Conservation (phyloP, 2,113 vertebrate genomes). For the Leptosomus discolor region DNA sequence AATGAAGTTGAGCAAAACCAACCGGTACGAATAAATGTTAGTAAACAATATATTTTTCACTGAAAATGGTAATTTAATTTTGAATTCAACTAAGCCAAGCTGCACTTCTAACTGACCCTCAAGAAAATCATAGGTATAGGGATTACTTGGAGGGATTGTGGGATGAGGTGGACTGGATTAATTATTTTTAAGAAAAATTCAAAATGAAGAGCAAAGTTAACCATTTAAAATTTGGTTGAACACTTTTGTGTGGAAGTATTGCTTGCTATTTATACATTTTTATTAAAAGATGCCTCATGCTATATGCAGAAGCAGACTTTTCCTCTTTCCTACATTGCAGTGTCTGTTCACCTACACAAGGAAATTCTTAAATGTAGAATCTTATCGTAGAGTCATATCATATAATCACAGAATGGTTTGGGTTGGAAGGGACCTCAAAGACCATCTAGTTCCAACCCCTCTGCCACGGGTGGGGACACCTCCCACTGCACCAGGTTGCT, state of each 20-base stretch:
- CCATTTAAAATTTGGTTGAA: background rate
- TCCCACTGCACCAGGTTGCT: too few species aligned
- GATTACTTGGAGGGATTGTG: background rate
- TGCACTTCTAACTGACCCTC: background rate
- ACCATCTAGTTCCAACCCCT: too few species aligned
- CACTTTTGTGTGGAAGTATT: background rate
- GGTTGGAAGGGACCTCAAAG: too few species aligned
- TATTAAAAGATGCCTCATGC: background rate
- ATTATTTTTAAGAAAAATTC: background rate
- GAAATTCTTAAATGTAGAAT: too few species aligned
- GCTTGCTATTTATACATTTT: background rate
- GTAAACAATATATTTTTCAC: rapidly evolving
- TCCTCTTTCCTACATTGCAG: background rate
- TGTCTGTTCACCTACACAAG: background rate
- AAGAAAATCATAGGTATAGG: background rate
- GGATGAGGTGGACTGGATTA: background rate
- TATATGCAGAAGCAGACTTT: background rate
- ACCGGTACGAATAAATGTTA: background rate
- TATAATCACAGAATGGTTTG: too few species aligned
- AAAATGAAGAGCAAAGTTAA: background rate
- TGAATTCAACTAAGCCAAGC: background rate
- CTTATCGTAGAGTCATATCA: too few species aligned
- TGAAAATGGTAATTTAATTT: background rate
- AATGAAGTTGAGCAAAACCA: background rate
- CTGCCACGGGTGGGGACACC: too few species aligned